A percentile compares a stretch with the other conserved stretches of the same genome.
Conservation (phyloP, 2,888 invertebrate species). For the Thalpophila matura region DNA sequence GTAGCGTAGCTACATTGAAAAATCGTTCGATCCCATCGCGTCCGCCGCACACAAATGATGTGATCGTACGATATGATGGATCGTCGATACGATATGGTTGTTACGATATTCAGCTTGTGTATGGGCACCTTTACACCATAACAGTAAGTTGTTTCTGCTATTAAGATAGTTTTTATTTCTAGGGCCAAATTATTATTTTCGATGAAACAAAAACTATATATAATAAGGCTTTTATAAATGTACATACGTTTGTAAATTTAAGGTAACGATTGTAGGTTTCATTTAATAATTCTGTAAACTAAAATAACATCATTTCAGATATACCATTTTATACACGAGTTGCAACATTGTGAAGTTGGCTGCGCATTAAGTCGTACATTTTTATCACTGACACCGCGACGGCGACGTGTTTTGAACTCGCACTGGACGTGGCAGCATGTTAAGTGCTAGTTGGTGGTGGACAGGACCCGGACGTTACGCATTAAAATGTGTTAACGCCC, state of each 20-base stretch:
- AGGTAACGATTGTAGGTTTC: slow-evolving; percentile 36
- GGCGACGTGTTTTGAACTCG: not conserved
- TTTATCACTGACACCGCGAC: not conserved
- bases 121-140: too few relatives aligned
- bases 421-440: not conserved
- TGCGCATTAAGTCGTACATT: not conserved
- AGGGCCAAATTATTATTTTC: slow-evolving; percentile 27
- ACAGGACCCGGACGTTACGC: not conserved
- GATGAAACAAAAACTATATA: slow-evolving; percentile 9
- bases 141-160: not conserved
- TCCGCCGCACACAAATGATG: too few relatives aligned
- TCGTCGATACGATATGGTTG: too few relatives aligned
- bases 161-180: slow-evolving; percentile 11
- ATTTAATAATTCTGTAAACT: slow-evolving; percentile 26
- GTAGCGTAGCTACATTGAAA: too few relatives aligned
- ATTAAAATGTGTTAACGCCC: not conserved
- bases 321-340: not conserved
- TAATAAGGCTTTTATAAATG: slow-evolving; percentile 47
- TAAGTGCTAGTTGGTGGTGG: not conserved
- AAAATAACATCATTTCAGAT: slow-evolving; percentile 14
- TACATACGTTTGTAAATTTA: slow-evolving; percentile 57
- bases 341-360: slow-evolving; percentile 11
- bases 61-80: too few relatives aligned
- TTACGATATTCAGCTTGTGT: too few relatives aligned
- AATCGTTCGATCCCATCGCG: too few relatives aligned